phyloP scores from a whole-genome alignment of 2,797 vertebrate species.

The Ctenosaura bakeri region DNA sequence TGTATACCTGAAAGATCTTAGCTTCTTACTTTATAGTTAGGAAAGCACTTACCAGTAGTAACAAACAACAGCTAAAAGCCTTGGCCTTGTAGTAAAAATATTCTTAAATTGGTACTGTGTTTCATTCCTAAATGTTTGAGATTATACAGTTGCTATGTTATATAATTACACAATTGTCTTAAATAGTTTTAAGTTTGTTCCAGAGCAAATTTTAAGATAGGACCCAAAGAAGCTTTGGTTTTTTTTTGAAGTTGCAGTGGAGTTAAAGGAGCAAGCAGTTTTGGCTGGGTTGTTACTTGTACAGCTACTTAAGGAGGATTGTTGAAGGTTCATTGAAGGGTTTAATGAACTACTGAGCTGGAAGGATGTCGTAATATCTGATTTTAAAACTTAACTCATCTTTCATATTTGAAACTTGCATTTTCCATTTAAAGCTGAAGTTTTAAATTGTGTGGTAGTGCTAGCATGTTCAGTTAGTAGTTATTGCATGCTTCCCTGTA shows the following conservation, averaged over 20 bases:
- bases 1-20: neutral
- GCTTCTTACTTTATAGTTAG: neutral
- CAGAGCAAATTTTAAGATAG: neutral
- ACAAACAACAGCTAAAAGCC: neutral
- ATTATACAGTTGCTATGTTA: neutral
- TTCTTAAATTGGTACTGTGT: neutral
- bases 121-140: neutral
- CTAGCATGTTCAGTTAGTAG: conserved; percentile 25
- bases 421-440: neutral
- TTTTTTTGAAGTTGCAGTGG: neutral
- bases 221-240: neutral
- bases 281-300: neutral
- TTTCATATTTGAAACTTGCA: too few relatives aligned
- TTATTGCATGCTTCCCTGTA: conserved; percentile 43
- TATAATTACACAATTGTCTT: neutral
- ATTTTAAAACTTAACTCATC: neutral
- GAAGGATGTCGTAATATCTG: neutral
- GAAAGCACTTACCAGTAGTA: neutral
- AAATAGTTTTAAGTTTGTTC: neutral
- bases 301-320: neutral
- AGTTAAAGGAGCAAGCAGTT: neutral
- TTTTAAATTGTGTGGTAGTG: neutral
- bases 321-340: neutral
- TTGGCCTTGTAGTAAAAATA: neutral
- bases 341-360: neutral